Evolutionary conservation across 2,888 invertebrate genomes (phyloP).

Genomic region (Drosophila falleni): DNA sequence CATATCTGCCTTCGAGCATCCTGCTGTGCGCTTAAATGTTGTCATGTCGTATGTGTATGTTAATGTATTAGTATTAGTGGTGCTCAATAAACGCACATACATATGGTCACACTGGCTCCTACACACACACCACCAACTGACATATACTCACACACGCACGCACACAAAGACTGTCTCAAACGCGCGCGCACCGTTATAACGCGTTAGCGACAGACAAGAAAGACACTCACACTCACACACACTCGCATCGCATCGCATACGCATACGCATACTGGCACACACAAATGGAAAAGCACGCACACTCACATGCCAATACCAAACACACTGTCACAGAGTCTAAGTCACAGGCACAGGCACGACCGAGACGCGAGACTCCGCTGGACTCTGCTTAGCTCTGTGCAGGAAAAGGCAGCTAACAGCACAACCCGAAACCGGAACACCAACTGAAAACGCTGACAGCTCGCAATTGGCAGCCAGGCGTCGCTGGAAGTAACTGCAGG

Average conservation of each 20-base stretch:
- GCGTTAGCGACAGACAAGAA: conserved; percentile 79
- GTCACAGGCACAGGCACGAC: conserved; percentile 40
- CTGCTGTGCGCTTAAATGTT: conserved; percentile 48
- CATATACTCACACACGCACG: conserved; percentile 32
- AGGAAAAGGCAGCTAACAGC: conserved; percentile 86
- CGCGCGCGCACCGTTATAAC: conserved; percentile 76
- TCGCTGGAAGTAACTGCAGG: conserved; percentile 76
- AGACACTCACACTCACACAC: conserved; percentile 43
- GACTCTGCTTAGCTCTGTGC: conserved; percentile 66
- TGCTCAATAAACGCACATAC: conserved; percentile 53
- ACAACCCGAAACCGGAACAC: conserved; percentile 86
- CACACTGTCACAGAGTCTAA: conserved; percentile 23
- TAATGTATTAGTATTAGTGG: conserved; percentile 44
- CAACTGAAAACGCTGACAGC: conserved; percentile 84
- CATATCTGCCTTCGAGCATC: conserved; percentile 47
- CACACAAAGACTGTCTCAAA: conserved; percentile 40
- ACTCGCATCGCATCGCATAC: background rate
- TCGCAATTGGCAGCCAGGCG: conserved; percentile 75
- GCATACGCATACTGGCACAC: conserved; percentile 32
- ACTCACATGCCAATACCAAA: conserved; percentile 24
- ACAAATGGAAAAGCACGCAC: conserved; percentile 38
- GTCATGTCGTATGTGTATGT: conserved; percentile 26
- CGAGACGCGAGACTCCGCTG: conserved; percentile 58
- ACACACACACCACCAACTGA: conserved; percentile 37
- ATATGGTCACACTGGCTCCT: conserved; percentile 64